Evolutionary conservation across 2,888 invertebrate species (phyloP), one percentile per base, ranked within the genome.

Genomic region (Byasa hedistus): DNA sequence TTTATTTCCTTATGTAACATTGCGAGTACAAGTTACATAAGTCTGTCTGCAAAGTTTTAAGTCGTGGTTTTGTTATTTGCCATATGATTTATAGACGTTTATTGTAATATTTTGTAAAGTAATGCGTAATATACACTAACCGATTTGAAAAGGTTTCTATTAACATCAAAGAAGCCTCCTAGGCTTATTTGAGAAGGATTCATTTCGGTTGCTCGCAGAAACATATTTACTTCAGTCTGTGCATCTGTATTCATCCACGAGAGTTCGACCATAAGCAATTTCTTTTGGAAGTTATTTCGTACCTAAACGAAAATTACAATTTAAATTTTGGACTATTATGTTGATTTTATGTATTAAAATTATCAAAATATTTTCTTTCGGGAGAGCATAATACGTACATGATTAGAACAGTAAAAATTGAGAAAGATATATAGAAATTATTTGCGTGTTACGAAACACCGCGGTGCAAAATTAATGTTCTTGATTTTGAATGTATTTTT

Each of bases 181-280:
- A 95, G 92, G 76, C 94, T 95, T 73, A 95, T 95, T 75, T 95
- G 94, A 4, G 95, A 95, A 0, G 95, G 94, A 80, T 95, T 95
- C 95, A 95, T 95, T 84, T 95, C 95, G 0, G 95, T 95, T 36
- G 95, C 95, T 57, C 95, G 87, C 63, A 95, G 81, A 77, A 95
- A 95, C 95, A 95, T 95, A 79, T 95, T 95, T 36, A 95, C 94
- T 81, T 95, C 95, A 12, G 95, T 95, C 79, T 95, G 95, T 0
- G 95, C 95, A 75, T 95, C 95, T 0, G 94, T 93, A 75, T 95
- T 95, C 95, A 95, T 95, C 95, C 95, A 95, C 1, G 95, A 94
- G 3, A 95, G 77, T 76, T 95, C 95, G 1, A 95, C 95, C 89
- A 95, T 93, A 1, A 95, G 81, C 17, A 95, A 83, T 74, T 95